Conservation (phyloP, 2,113 vertebrate genomes). For the Abramis brama region DNA sequence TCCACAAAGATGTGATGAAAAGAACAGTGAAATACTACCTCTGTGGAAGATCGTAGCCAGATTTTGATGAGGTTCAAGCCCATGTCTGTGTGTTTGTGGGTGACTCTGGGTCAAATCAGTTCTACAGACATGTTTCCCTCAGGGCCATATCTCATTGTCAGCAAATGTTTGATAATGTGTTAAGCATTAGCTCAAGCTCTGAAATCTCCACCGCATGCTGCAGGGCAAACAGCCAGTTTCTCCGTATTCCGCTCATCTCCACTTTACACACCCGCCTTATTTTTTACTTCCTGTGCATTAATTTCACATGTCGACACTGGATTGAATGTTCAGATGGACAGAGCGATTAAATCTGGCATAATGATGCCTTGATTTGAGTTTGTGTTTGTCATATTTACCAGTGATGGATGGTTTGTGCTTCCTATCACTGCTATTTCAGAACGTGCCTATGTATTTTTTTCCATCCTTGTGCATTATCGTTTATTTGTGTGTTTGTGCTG, state of each 20-base stretch:
- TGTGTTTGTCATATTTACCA: constrained; percentile 41
- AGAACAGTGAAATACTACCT: constrained; percentile 31
- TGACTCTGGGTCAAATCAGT: constrained; percentile 37
- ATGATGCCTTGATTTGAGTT: constrained; percentile 17
- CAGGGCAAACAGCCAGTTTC: constrained; percentile 8
- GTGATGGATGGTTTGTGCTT: constrained; percentile 26
- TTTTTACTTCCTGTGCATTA: background rate
- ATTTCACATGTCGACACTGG: background rate
- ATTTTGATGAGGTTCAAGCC: constrained; percentile 21
- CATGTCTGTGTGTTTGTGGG: constrained; percentile 6
- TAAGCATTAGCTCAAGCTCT: constrained; percentile 26
- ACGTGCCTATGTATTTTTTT: background rate
- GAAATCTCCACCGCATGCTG: constrained; percentile 1
- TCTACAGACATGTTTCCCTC: constrained; percentile 18
- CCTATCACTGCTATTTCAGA: constrained; percentile 16
- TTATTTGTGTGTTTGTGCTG: constrained; percentile 10
- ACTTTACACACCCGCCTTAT: background rate
- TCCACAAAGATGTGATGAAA: constrained; percentile 1
- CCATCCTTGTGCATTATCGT: constrained; percentile 8
- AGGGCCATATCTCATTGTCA: constrained; percentile 21
- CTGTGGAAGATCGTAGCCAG: background rate
- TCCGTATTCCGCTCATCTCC: background rate
- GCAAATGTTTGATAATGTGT: constrained; percentile 46
- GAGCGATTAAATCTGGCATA: constrained; percentile 5
- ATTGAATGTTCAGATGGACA: background rate